Evolutionary conservation across 1,140 invertebrate genomes (phyloP).

Genomic region (Alviniconcha marisindica): DNA sequence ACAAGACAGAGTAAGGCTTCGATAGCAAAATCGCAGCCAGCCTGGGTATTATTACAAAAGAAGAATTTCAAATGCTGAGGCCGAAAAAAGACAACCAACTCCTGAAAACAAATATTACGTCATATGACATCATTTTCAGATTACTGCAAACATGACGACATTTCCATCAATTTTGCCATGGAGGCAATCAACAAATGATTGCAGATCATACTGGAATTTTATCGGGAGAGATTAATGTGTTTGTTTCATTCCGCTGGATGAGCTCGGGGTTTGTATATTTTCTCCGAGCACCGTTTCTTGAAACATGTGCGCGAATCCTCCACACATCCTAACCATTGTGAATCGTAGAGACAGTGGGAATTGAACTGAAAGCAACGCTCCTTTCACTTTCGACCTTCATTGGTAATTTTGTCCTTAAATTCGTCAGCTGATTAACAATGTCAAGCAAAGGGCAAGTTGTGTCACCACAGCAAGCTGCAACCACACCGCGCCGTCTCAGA

Average conservation of each 20-base stretch:
- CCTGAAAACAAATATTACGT: no score
- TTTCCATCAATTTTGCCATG: neutral
- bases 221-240: neutral
- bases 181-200: neutral
- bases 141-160: neutral
- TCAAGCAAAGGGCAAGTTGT: conserved; percentile 1
- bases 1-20: no score
- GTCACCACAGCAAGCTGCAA: conserved; percentile 9
- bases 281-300: neutral
- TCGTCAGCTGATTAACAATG: conserved; percentile 11
- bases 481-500: conserved; percentile 26
- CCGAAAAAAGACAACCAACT: no score
- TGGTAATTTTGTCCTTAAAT: neutral
- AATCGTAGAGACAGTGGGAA: neutral
- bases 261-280: neutral
- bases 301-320: neutral
- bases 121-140: neutral
- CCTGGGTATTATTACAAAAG: no score
- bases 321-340: no score
- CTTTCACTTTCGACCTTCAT: neutral
- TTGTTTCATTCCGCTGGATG: no score
- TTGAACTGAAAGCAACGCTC: neutral
- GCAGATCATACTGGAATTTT: neutral
- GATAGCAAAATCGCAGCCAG: no score
- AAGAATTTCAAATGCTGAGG: no score